phyloP scores from a whole-genome alignment of 2,888 invertebrate genomes.

The Calameuta idolon region DNA sequence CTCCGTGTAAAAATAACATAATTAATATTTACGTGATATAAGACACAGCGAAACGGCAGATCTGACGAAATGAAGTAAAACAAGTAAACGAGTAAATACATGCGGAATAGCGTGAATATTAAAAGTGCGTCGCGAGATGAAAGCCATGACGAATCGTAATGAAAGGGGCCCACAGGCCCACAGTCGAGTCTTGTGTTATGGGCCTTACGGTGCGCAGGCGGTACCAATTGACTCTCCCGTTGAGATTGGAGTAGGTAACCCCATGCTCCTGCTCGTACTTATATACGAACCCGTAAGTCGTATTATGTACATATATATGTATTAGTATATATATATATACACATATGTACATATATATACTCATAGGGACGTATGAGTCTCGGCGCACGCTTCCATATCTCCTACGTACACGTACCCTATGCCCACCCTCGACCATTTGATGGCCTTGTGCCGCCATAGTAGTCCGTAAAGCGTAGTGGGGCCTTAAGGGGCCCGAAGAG shows the following conservation, averaged over 20 bases:
- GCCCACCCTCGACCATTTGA: background rate
- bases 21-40: background rate
- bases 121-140: slow-evolving; percentile 47
- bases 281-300: background rate
- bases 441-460: background rate
- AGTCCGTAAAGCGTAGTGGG: background rate
- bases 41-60: background rate
- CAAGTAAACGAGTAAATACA: background rate
- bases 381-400: background rate
- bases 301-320: background rate
- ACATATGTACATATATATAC: background rate
- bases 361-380: background rate
- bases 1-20: background rate
- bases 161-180: slow-evolving; percentile 48
- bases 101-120: slow-evolving; percentile 13
- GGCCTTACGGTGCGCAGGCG: slow-evolving; percentile 33
- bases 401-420: background rate
- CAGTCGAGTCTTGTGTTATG: slow-evolving; percentile 45
- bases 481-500: background rate
- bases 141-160: slow-evolving; percentile 57
- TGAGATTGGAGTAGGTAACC: slow-evolving; percentile 33
- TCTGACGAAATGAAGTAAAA: background rate
- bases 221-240: slow-evolving; percentile 50
- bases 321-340: no score
- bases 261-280: background rate